phyloP scores from a whole-genome alignment of 1,140 invertebrate genomes.

The Drosophila sucinea region DNA sequence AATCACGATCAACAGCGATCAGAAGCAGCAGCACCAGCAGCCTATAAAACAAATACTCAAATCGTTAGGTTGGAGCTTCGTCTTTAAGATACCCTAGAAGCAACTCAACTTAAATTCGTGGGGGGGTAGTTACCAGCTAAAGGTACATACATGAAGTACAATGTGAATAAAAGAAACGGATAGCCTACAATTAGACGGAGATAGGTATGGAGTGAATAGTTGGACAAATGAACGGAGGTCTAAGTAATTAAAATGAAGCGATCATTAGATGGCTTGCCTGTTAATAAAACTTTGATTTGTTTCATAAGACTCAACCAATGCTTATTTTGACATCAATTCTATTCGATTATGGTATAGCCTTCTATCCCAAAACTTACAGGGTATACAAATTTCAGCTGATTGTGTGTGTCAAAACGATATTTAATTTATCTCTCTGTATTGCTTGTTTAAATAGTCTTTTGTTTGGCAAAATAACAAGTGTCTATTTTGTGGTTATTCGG shows the following conservation, averaged over 20 bases:
- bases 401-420: conserved; percentile 72
- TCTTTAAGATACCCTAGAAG: neutral
- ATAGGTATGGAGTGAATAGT: too few relatives aligned
- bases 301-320: too few relatives aligned
- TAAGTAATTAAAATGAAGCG: too few relatives aligned
- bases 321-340: too few relatives aligned
- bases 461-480: conserved; percentile 68
- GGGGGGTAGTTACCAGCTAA: too few relatives aligned
- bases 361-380: neutral
- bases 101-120: neutral
- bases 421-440: conserved; percentile 62
- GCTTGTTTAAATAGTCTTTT: conserved; percentile 55
- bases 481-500: conserved; percentile 46
- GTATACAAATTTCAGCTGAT: conserved; percentile 11
- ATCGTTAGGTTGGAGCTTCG: neutral
- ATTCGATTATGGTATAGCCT: neutral
- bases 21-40: conserved; percentile 21
- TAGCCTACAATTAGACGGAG: too few relatives aligned
- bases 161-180: too few relatives aligned
- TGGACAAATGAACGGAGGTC: too few relatives aligned
- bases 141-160: too few relatives aligned
- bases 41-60: conserved; percentile 22
- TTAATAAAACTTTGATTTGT: too few relatives aligned
- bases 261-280: too few relatives aligned
- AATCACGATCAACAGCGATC: conserved; percentile 63